These are phyloP conservation scores for Spisula solida DNA, from an alignment of 2,888 invertebrate species.

Conservation along the genomic window DNA sequence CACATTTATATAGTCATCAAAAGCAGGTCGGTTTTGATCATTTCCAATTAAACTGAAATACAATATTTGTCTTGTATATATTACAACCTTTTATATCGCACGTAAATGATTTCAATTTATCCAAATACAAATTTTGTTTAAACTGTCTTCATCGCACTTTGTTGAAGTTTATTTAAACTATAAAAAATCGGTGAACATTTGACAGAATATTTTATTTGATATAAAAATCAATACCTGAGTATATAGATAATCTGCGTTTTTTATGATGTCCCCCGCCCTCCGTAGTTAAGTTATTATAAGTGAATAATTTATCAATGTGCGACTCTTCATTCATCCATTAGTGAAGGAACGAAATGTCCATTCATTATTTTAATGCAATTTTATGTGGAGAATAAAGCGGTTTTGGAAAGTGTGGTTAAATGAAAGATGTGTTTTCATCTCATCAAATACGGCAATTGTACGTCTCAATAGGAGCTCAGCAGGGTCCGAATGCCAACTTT, in stretches of 20 bases:
- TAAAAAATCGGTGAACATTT: not conserved
- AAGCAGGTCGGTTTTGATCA: not conserved
- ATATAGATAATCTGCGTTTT: conserved; percentile 33
- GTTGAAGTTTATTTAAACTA: conserved; percentile 11
- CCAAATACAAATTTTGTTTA: not conserved
- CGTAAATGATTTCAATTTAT: not conserved
- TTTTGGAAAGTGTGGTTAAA: conserved; percentile 34
- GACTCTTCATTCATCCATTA: conserved; percentile 29
- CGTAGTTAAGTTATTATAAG: conserved; percentile 49
- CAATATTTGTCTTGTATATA: not conserved
- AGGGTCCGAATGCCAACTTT: conserved; percentile 44
- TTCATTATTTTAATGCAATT: conserved; percentile 66
- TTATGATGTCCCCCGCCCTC: not conserved
- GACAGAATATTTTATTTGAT: not conserved
- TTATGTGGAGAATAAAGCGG: conserved; percentile 45
- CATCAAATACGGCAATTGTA: conserved; percentile 34
- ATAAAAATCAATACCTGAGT: conserved; percentile 19
- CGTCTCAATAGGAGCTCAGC: conserved; percentile 49
- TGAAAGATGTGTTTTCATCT: conserved; percentile 22
- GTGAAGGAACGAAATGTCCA: conserved; percentile 48
- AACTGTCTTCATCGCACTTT: not conserved
- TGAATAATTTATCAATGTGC: conserved; percentile 46
- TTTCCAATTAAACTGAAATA: conserved; percentile 7
- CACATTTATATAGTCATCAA: not conserved
- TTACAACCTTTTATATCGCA: not conserved